Evolutionary conservation across 2,888 invertebrate genomes (phyloP), one percentile per base, ranked within the genome.

Genomic region (Drosophila imparisetae): DNA sequence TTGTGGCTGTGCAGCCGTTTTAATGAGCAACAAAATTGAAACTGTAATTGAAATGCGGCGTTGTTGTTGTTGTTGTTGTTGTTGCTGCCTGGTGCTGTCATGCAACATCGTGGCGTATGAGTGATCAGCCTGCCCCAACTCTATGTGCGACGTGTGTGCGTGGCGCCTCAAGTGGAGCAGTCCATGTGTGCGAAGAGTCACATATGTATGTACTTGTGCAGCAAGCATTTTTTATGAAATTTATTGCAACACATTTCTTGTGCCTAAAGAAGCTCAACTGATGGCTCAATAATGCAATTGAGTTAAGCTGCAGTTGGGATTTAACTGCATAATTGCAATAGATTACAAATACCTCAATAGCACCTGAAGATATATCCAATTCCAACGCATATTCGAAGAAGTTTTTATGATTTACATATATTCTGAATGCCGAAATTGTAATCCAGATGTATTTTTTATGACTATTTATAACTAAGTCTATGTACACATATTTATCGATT

Each of bases 11-110:
- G 81, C 78, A 78, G 78, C 67, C 66, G 66, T 45, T 76, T 82
- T 88, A 85, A 85, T 85, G 86, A 85, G 86, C 72, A 86, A 83
- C 86, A 77, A 85, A 85, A 78, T 86, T 88, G 75, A 83, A 86
- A 86, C 69, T 70, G 72, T 88, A 85, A 86, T 85, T 88, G 79
- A 85, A 86, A 79, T 78, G 57, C 71, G 65, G 50, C 64, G 36
- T 61, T 42, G 64, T 49, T n/a, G 38, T 27, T 24, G 50, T 24
- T 67, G 45, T 53, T 60, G 63, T 50, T 27, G 30, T 18, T 60
- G 34, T 30, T 42, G 61, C 50, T 67, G 63, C 58, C 67, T 67
- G 49, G 11, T 42, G 53, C 62, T 59, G 63, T 74, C 74, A 78
- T 68, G 81, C 74, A 75, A 69, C 72, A 75, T 65, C 73, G 64